A percentile compares a stretch with the other conserved stretches of the same genome.
Evolutionary conservation across 2,888 invertebrate genomes (phyloP).

Genomic region (Lepidonotus clava): DNA sequence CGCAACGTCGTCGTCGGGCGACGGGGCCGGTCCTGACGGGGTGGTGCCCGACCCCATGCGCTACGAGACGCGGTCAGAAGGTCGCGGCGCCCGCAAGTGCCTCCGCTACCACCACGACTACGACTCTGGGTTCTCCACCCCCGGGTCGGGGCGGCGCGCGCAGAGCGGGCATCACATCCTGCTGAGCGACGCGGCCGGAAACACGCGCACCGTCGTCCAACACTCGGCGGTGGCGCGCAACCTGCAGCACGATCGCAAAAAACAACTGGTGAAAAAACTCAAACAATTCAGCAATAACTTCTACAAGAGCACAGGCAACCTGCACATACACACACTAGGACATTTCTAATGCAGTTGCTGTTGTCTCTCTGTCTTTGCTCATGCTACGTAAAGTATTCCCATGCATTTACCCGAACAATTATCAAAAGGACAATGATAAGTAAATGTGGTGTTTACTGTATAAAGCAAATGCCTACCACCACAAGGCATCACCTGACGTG

Average conservation of each 20-base stretch:
- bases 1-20: neutral
- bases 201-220: conserved; percentile 55
- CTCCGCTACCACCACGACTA: conserved; percentile 47
- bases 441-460: no score
- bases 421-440: neutral
- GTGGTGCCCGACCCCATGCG: neutral
- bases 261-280: conserved; percentile 63
- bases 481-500: no score
- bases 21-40: neutral
- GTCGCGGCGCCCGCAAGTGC: conserved; percentile 34
- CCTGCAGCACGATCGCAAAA: conserved; percentile 60
- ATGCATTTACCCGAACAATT: neutral
- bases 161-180: conserved; percentile 25
- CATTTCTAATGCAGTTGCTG: conserved; percentile 61
- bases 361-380: neutral
- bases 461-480: no score
- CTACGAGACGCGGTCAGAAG: conserved; percentile 13
- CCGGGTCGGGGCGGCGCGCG: neutral
- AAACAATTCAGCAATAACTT: conserved; percentile 64
- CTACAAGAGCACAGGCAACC: conserved; percentile 69
- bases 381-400: neutral
- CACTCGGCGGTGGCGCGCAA: conserved; percentile 58
- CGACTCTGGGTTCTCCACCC: conserved; percentile 57
- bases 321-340: conserved; percentile 63
- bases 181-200: conserved; percentile 56